Base-by-base conservation (phyloP, 2,888 invertebrate genomes). In the Chalcis sispes region DNA sequence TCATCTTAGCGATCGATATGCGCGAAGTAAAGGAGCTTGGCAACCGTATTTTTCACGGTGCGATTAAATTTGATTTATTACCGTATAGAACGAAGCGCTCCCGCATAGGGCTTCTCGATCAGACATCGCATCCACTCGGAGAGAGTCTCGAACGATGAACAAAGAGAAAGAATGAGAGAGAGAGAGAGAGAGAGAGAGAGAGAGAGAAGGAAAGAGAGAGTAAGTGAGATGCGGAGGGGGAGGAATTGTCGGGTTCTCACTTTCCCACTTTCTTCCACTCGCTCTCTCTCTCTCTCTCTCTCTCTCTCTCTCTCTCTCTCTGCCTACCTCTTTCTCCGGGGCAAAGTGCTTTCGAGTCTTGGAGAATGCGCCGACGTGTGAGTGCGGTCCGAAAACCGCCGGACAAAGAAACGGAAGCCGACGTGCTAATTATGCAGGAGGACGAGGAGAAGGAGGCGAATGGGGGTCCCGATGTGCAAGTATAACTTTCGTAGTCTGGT, bases 1-100 rank as follows among this genome's bases (percentile, higher is more conserved):
- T 52, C 52, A 7, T 46, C 20, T 36, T 29, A 18, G 59, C 75
- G 72, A 62, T 67, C 66, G 75, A 75, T 65, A 70, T 58, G 70
- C 54, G 64, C 50, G 65, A 20, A 52, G 54, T 27, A 58, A 56
- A 71, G 56, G 61, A 66, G 54, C 59, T 32, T 18, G n/a, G 29
- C 58, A 40, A 73, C 81, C 79, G 77, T 78, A 80, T 82, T 83
- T 82, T 83, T 84, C 81, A 80, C 74, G 79, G 81, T 78, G 80
- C 82, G 82, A 85, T 84, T 85, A 83, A 83, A 82, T 82, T 83
- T 85, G 85, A 86, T 86, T 85, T 83, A 85, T 85, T 80, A 73
- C 79, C 77, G 77, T 36, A 52, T 42, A 54, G 71, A 64, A 67
- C 20, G 66, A 70, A 54, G 69, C 46, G 59, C 66, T 67, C 52